Base-by-base conservation (phyloP, 2,888 invertebrate species). In the Aquatica leii region DNA sequence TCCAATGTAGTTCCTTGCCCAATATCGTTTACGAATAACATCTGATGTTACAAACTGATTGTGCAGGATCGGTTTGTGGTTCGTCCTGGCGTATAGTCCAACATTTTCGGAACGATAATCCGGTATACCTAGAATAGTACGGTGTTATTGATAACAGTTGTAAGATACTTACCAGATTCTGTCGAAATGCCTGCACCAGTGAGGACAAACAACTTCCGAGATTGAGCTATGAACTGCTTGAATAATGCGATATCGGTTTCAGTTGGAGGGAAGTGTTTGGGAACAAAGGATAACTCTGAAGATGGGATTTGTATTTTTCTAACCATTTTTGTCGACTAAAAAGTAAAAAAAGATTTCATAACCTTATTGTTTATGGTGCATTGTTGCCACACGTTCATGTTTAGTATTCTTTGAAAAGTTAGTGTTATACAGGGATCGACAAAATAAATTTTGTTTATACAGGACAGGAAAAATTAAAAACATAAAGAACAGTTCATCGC, bases 181-280 rank as follows among this genome's bases (percentile, higher is more conserved):
- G 98, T 98, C 0, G 98, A 98, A 73, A 98, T 90, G 24, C 98
- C 98, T 69, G 98, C 98, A 11, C 98, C 98, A 54, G 95, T 95
- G 46, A 97, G 77, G 14, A 94, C 84, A 14, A 95, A 83, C 49
- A 92, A 82, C 72, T 86, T 88, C 5, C 84, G 75, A 56, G 86
- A 80, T 40, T 78, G 79, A 1, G 75, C 66, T 15, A 94, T 73
- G 78, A 93, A 92, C 54, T 86, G 80, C 75, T 84, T 83, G 0
- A 94, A 77, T 53, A 76, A 77, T 65, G 83, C 76, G 18, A 89
- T 74, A 73, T 93, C 92, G 67, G 84, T 82, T 15, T 83, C 80
- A 17, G 84, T 81, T 0, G 86, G 88, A 5, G 91, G 90, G 48
- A 85, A 83, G 78, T 92, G 90, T 78, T 89, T 88, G 0, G 95